Conservation (phyloP, 2,797 vertebrate genomes). For the Gila robusta region DNA sequence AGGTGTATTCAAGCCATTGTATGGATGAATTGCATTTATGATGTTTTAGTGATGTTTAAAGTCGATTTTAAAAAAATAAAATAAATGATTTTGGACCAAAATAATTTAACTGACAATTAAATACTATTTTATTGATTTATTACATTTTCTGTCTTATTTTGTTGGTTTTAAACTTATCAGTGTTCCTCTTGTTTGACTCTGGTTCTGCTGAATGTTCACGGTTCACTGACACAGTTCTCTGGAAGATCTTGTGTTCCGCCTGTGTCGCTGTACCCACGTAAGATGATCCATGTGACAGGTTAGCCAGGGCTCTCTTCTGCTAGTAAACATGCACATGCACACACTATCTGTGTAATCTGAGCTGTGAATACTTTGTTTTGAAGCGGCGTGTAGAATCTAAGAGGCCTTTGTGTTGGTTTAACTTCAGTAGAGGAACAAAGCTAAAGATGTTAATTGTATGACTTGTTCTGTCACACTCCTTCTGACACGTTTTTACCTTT, state of each 20-base stretch:
- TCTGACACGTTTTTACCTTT: not conserved
- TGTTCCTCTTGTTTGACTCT: not conserved
- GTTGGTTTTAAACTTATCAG: not conserved
- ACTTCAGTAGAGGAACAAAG: constrained; percentile 54
- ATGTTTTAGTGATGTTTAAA: not conserved
- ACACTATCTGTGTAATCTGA: constrained; percentile 75
- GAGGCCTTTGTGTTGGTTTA: constrained; percentile 69
- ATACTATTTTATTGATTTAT: not conserved
- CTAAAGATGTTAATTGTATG: constrained; percentile 7
- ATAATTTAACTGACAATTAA: not conserved
- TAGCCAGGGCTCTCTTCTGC: constrained; percentile 50
- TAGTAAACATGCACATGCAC: constrained; percentile 43
- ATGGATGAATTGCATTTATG: not conserved
- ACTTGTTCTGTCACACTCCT: not conserved
- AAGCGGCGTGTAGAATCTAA: constrained; percentile 59
- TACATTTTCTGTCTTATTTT: not conserved
- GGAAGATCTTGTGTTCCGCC: constrained; percentile 11
- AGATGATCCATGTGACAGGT: constrained; percentile 34
- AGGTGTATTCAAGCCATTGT: not conserved
- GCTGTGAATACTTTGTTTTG: constrained; percentile 75
- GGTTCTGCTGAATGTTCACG: not conserved
- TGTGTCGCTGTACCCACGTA: constrained; percentile 15
- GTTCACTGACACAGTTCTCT: constrained; percentile 41
- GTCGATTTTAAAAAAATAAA: no score
- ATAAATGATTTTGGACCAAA: not conserved